Evolutionary conservation across 2,888 invertebrate species (phyloP).

Genomic region (Nemotelus nigrinus): DNA sequence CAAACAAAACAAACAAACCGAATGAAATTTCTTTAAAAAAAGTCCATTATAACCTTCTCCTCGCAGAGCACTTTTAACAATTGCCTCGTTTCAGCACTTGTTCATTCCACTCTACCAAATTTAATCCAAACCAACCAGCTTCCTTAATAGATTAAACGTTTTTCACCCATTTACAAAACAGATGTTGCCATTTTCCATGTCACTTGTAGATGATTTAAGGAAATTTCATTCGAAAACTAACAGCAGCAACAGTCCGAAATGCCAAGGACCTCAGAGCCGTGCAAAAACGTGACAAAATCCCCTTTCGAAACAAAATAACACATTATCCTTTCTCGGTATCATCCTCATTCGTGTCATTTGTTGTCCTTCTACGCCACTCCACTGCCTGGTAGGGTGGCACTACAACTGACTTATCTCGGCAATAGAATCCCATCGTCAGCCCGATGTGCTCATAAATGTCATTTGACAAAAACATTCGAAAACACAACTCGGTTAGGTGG

Average conservation of each 20-base stretch:
- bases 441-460: slow-evolving; percentile 8
- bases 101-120: not conserved
- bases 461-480: slow-evolving; percentile 32
- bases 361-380: not conserved
- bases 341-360: slow-evolving; percentile 17
- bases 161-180: slow-evolving; percentile 53
- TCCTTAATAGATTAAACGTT: slow-evolving; percentile 51
- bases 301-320: slow-evolving; percentile 10
- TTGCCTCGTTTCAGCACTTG: too few relatives aligned
- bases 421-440: not conserved
- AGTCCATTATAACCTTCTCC: not conserved
- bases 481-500: slow-evolving; percentile 1
- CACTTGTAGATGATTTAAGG: slow-evolving; percentile 53
- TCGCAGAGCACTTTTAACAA: not conserved
- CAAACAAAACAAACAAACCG: not conserved
- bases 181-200: slow-evolving; percentile 54
- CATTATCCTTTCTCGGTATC: slow-evolving; percentile 30
- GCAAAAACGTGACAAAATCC: not conserved
- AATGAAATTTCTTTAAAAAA: not conserved
- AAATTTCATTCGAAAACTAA: slow-evolving; percentile 24
- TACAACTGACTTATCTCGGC: not conserved
- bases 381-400: not conserved
- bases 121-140: slow-evolving; percentile 24
- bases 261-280: not conserved
- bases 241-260: not conserved